Evolutionary conservation across 2,113 vertebrate genomes (phyloP), one percentile per base, ranked within the genome.

Genomic region (Noturus placidus): DNA sequence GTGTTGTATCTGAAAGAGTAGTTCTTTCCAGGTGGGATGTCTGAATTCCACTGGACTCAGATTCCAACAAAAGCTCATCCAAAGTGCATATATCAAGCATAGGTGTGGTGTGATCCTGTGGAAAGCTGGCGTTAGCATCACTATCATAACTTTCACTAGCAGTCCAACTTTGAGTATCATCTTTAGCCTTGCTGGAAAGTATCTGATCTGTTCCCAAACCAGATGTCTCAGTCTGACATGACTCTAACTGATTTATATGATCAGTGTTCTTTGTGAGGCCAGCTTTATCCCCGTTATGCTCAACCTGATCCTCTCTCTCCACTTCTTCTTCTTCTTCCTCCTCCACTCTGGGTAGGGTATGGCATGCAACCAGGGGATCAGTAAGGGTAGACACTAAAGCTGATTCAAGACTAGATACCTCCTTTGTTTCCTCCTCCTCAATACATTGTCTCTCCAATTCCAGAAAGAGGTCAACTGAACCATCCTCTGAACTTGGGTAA

Each of bases 381-480:
- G 54, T 93, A 20, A 93, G 91, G 83, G 92, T 89, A 52, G 90
- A 77, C 42, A 35, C 19, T 52, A 83, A 56, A 33, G 15, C 85
- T 63, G 92, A 91, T 33, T 94, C 93, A 13, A 90, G 70, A 84
- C 89, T 90, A 25, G 92, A 90, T 90, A 84, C 95, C 84, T 89
- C 92, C 42, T 0, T 92, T 77, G 89, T 94, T 86, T 94, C 91
- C 77, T 22, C 95, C 90, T 94, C 97, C 94, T 80, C 78, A 80
- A 4, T 90, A 92, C 98, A 99, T 86, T 97, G 97, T 89, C 96
- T 96, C 90, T 99, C 98, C 89, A 99, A 94, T 91, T 97, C 96
- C 50, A 99, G 94, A 93, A 99, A 99, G 89, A 99, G 97, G 90
- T 99, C 97, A 83, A 97, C 98, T 0, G 98, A 99, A 88, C 97